Base-by-base conservation (phyloP, 2,888 invertebrate species). In the Eurytoma californica region DNA sequence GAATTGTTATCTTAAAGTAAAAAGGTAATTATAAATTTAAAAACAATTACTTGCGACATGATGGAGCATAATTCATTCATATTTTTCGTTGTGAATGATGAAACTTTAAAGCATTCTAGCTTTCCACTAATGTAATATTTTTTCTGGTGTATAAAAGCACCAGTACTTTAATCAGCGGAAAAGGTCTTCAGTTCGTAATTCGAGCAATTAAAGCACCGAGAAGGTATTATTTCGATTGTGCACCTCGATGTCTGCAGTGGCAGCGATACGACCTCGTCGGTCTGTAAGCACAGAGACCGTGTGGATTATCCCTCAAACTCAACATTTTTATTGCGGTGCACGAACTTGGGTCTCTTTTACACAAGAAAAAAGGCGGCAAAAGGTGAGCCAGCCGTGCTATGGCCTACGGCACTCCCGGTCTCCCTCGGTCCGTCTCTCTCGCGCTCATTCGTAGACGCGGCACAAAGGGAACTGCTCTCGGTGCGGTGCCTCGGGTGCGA, bases 381-480 rank as follows among this genome's bases (percentile, higher is more conserved):
- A 80, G 80, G 80, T 80, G 70, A 65, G 58, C 9, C n/a, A 16
- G 53, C 49, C 16, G 13, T 14, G 30, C 28, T 12, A 14, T 3
- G 47, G 49, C 28, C 61, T 20, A 60, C 39, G 49, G 47, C 55
- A 12, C 39, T 53, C 60, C 74, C 73, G 74, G 74, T 49, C 28
- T 39, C 57, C 55, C 61, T 24, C 63, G 47, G 47, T 69, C 69
- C 2, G 24, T 51, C 76, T 18, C 55, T 63, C 68, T 68, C 78
- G 65, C 20, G 63, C 70, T 55, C 65, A 65, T 51, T 69, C 39
- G 63, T 49, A 28, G 20, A 60, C 39, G 49, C 49, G 30, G 79
- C 80, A 84, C 85, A 86, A 84, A 85, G 84, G 81, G 81, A 82
- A 76, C 82, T 75, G 63, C 60, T 75, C 73, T 60, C 51, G 66